Conservation (phyloP, 2,113 vertebrate genomes). For the Coturnix japonica region DNA sequence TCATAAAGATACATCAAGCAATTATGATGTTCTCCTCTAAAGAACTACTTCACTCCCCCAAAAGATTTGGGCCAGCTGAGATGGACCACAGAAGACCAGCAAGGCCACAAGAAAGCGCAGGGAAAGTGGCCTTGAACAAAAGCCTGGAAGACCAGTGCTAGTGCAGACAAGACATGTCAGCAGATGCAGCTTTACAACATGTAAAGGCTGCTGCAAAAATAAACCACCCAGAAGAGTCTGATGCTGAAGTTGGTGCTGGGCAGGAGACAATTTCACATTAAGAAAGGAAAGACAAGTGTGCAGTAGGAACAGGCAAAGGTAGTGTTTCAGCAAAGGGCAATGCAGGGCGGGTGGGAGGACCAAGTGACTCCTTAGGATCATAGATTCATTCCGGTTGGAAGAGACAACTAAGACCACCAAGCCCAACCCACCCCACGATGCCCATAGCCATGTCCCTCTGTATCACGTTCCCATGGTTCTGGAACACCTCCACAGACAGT, state of each 20-base stretch:
- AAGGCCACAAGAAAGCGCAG: neutral
- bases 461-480: too few relatives aligned
- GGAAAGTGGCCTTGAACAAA: neutral
- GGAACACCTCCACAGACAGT: too few relatives aligned
- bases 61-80: neutral
- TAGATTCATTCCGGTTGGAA: too few relatives aligned
- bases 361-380: neutral
- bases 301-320: neutral
- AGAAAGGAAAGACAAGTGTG: neutral
- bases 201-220: neutral
- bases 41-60: neutral
- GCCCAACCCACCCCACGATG: too few relatives aligned
- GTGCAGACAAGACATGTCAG: conserved; percentile 6
- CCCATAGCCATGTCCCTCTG: too few relatives aligned
- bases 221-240: neutral
- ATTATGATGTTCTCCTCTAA: neutral
- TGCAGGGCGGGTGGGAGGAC: neutral
- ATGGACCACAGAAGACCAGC: neutral
- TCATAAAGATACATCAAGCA: neutral
- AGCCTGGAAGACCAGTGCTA: neutral
- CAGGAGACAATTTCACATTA: neutral
- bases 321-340: neutral
- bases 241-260: neutral
- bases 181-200: neutral
- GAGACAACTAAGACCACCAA: too few relatives aligned